A percentile compares a stretch with the other conserved stretches of the same genome.
phyloP scores from a whole-genome alignment of 1,140 invertebrate species.

The Drosophila triauraria region DNA sequence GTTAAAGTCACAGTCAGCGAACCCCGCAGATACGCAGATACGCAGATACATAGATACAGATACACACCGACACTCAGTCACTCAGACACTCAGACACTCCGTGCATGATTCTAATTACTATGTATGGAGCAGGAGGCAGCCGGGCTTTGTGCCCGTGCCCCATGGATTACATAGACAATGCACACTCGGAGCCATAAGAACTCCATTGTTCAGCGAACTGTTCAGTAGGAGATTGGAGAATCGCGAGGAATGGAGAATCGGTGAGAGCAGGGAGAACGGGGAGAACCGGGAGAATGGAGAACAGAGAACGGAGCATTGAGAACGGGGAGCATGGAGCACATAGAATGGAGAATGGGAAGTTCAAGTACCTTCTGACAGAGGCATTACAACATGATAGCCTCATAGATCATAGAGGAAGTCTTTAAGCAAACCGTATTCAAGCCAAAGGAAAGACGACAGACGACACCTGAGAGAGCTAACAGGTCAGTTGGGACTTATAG shows the following conservation, averaged over 20 bases:
- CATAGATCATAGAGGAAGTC: conserved; percentile 46
- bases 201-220: conserved; percentile 35
- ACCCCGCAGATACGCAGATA: conserved; percentile 40
- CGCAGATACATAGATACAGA: conserved; percentile 24
- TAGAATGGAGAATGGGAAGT: conserved; percentile 51
- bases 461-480: not conserved
- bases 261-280: not conserved
- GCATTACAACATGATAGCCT: conserved; percentile 42
- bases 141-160: conserved; percentile 27
- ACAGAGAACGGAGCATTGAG: conserved; percentile 3
- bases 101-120: conserved; percentile 82
- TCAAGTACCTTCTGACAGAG: conserved; percentile 62
- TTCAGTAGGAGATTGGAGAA: conserved; percentile 28
- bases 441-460: not conserved
- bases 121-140: conserved; percentile 51
- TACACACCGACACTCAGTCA: conserved; percentile 6
- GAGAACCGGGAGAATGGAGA: not conserved
- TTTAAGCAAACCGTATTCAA: conserved; percentile 25
- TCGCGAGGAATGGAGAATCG: conserved; percentile 1
- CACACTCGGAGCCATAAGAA: conserved; percentile 30
- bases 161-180: conserved; percentile 60
- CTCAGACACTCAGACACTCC: conserved; percentile 31
- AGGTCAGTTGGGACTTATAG: conserved; percentile 1
- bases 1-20: conserved; percentile 75
- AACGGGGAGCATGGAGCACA: conserved; percentile 1